These are phyloP conservation scores for Nasonia oneida DNA, from an alignment of 2,888 invertebrate species.

Conservation along the genomic window DNA sequence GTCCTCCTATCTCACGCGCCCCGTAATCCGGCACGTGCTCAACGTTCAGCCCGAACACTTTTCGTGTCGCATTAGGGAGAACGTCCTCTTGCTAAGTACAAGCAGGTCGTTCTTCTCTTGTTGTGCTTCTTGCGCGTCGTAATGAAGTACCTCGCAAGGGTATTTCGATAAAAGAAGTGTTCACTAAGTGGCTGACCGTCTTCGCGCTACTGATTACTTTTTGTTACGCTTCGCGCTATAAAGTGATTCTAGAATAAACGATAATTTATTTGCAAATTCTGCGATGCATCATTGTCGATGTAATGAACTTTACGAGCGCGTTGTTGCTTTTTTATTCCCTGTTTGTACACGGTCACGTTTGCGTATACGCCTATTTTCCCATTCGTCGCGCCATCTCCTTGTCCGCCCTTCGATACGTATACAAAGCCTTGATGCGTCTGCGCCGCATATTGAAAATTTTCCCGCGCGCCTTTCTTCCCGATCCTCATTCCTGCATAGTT, in stretches of 20 bases:
- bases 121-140: background rate
- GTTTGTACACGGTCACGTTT: background rate
- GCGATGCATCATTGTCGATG: too few relatives aligned
- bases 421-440: slow-evolving; percentile 10
- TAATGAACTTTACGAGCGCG: background rate
- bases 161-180: background rate
- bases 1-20: background rate
- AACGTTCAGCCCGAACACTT: background rate
- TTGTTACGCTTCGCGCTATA: background rate
- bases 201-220: background rate
- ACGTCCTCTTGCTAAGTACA: background rate
- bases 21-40: background rate
- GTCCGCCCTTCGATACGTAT: background rate
- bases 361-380: background rate
- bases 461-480: slow-evolving; percentile 16
- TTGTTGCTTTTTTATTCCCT: background rate
- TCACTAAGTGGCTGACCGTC: background rate
- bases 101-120: background rate
- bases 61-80: background rate
- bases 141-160: background rate
- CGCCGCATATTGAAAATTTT: slow-evolving; percentile 42
- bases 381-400: background rate
- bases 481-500: slow-evolving; percentile 49
- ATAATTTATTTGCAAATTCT: too few relatives aligned
- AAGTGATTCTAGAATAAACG: too few relatives aligned